Evolutionary conservation across 2,888 invertebrate genomes (phyloP).

Genomic region (Nymphalis urticae): DNA sequence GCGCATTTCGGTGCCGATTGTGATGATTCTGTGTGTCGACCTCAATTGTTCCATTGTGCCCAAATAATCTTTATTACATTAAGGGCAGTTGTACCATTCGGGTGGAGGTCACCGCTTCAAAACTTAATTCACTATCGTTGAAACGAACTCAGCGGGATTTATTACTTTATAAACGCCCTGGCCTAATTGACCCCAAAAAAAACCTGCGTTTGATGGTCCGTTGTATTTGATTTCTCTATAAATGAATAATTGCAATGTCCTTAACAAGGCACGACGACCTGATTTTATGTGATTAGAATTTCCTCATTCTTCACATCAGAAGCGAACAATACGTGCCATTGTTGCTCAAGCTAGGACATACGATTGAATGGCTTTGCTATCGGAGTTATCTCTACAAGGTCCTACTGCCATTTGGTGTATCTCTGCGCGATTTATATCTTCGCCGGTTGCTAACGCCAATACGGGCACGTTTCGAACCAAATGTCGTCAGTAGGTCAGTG

Average conservation of each 20-base stretch:
- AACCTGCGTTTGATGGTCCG: too few relatives aligned
- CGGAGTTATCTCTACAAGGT: not conserved
- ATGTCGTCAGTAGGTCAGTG: slow-evolving; percentile 17
- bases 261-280: too few relatives aligned
- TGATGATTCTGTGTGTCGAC: not conserved
- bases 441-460: not conserved
- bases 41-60: slow-evolving; percentile 13
- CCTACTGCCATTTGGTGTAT: not conserved
- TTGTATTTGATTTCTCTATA: too few relatives aligned
- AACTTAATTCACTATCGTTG: too few relatives aligned
- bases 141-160: too few relatives aligned
- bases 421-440: not conserved
- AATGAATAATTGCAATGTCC: too few relatives aligned
- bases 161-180: too few relatives aligned
- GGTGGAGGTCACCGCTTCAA: too few relatives aligned
- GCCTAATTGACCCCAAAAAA: too few relatives aligned
- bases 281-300: too few relatives aligned
- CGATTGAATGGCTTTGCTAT: not conserved
- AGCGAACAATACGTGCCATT: not conserved
- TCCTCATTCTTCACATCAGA: not conserved
- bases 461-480: not conserved
- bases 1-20: slow-evolving; percentile 16
- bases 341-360: not conserved
- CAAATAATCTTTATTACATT: slow-evolving; percentile 4
- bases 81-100: not conserved